Evolutionary conservation across 2,113 vertebrate species (phyloP).

Genomic region (Brachyhypopomus occidentalis): DNA sequence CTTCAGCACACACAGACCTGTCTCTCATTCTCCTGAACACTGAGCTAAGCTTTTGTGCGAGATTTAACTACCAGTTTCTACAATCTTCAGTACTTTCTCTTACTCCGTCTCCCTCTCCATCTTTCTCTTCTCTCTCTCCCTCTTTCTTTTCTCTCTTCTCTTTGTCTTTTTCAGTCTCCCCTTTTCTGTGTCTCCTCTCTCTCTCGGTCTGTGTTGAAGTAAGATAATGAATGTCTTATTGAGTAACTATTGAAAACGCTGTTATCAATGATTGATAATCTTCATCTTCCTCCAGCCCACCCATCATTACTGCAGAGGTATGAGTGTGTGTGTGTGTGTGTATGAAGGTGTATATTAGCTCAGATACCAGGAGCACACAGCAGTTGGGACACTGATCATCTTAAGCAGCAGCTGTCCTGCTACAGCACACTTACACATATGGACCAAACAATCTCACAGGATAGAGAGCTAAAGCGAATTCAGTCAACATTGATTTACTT

Average conservation of each 20-base stretch:
- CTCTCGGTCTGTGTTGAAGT: neutral
- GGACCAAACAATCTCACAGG: constrained; percentile 16
- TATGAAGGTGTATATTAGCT: neutral
- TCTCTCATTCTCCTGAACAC: neutral
- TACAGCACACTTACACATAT: constrained; percentile 27
- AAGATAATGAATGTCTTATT: constrained; percentile 9
- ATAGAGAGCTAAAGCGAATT: constrained; percentile 17
- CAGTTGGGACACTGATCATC: constrained; percentile 20
- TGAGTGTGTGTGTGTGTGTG: neutral
- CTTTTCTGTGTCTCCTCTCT: constrained; percentile 20
- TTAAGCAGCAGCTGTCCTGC: neutral
- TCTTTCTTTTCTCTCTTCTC: neutral
- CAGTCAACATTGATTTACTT: constrained; percentile 45
- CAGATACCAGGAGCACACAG: neutral
- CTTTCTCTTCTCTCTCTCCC: constrained; percentile 10
- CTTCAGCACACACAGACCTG: no score
- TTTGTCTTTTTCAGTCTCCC: constrained; percentile 36
- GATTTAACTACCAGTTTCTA: neutral
- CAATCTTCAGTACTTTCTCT: neutral
- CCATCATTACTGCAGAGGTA: no score
- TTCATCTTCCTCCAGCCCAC: neutral
- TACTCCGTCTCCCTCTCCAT: neutral
- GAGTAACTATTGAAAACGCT: neutral
- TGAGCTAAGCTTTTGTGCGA: neutral
- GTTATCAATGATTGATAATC: no score